Conservation (phyloP, 1,140 invertebrate species). For the Aricia agestis region DNA sequence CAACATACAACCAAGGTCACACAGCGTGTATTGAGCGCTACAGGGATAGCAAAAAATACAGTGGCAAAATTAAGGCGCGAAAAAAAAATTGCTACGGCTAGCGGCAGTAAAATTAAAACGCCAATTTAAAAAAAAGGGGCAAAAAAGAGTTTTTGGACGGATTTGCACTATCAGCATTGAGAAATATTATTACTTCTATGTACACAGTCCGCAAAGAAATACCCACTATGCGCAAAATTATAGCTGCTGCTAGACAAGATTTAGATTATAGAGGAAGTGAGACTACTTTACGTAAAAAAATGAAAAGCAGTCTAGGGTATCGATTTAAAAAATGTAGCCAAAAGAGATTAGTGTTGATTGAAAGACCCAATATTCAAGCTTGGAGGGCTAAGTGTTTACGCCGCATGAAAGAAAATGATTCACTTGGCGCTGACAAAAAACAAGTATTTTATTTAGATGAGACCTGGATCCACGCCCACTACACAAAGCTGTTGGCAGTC, state of each 20-base stretch:
- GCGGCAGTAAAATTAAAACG: constrained; percentile 26
- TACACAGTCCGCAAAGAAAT: constrained; percentile 28
- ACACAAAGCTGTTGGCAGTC: constrained; percentile 23
- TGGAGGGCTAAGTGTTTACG: constrained; percentile 19
- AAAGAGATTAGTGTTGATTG: constrained; percentile 19
- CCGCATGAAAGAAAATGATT: constrained; percentile 12
- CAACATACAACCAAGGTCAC: constrained; percentile 12
- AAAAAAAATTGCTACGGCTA: constrained; percentile 14
- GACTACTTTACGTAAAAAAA: constrained; percentile 11
- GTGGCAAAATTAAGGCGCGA: constrained; percentile 21
- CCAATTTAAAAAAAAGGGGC: constrained; percentile 22
- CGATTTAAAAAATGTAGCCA: constrained; percentile 7
- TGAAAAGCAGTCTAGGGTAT: too few species aligned
- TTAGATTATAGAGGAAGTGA: constrained; percentile 27
- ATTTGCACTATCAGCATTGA: constrained; percentile 24
- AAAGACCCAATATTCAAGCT: constrained; percentile 21
- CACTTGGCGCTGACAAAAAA: constrained; percentile 7
- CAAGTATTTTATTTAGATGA: constrained; percentile 10
- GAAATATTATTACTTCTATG: constrained; percentile 26
- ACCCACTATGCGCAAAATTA: constrained; percentile 26
- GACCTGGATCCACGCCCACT: constrained; percentile 19
- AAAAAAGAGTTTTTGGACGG: constrained; percentile 26
- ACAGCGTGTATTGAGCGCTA: constrained; percentile 16
- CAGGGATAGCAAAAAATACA: constrained; percentile 22
- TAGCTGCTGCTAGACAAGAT: constrained; percentile 25